A percentile compares a stretch with the other conserved stretches of the same genome.
These are phyloP conservation scores for Bilobella aurantiaca DNA, from an alignment of 1,140 invertebrate genomes.

Conservation along the genomic window DNA sequence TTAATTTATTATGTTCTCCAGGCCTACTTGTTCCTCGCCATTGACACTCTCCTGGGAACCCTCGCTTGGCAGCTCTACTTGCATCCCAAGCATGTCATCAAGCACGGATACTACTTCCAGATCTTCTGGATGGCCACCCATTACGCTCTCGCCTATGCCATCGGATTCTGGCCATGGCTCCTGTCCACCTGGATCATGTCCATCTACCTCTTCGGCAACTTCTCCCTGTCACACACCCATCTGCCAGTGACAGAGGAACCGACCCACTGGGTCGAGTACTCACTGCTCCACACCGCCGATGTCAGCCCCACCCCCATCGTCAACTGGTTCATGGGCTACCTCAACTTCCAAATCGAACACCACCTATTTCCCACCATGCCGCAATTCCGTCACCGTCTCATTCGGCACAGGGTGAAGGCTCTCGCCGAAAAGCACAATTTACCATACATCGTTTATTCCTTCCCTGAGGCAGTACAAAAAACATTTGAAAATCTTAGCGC, in stretches of 20 bases:
- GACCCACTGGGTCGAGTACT: constrained; percentile 20
- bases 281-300: constrained; percentile 20
- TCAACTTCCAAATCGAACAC: constrained; percentile 26
- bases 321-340: constrained; percentile 22
- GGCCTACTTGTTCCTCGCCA: constrained; percentile 15
- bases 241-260: constrained; percentile 16
- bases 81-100: constrained; percentile 13
- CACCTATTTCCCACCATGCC: constrained; percentile 26
- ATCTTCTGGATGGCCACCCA: constrained; percentile 20
- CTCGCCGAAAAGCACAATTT: constrained; percentile 13
- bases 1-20: constrained; percentile 10
- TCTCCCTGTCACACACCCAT: constrained; percentile 21
- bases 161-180: constrained; percentile 19
- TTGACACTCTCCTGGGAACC: constrained; percentile 22
- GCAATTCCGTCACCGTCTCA: constrained; percentile 1
- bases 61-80: constrained; percentile 20
- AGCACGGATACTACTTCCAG: constrained; percentile 18
- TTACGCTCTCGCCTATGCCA: constrained; percentile 16
- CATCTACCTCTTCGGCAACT: constrained; percentile 22
- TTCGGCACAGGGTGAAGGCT: constrained; percentile 13
- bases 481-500: constrained; percentile 13
- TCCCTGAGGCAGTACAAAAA: constrained; percentile 7
- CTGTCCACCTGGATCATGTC: constrained; percentile 17
- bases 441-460: constrained; percentile 8
- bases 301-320: background rate